Evolutionary conservation across 2,888 invertebrate species (phyloP), one percentile per base, ranked within the genome.

Genomic region (Norana najaformis): DNA sequence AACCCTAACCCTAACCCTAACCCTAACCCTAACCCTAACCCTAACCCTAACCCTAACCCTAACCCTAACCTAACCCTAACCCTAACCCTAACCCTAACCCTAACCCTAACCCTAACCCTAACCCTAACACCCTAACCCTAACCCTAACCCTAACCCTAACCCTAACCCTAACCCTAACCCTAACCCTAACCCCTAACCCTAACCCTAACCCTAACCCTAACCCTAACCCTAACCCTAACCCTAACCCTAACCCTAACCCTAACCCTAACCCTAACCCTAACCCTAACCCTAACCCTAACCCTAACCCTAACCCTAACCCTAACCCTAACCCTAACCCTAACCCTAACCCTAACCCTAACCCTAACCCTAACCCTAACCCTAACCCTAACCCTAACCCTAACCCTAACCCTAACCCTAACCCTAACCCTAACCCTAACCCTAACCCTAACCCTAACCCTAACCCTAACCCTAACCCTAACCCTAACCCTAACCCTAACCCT

Each of bases 71-170:
- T n/a, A n/a, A 90, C 90, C 90, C 90, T 90, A 90, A 90, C 90
- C 90, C 90, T 91, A 91, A 92, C 91, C 92, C 91, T 91, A 90
- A 92, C 91, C 91, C 92, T 92, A 92, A 92, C 91, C 92, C 91
- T 91, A 92, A 91, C 91, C 92, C 92, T 92, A 92, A 92, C 91
- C 91, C 92, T 92, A 91, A 91, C 92, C 90, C 90, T 91, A 91
- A 90, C 91, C 91, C 89, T 89, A 89, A 89, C 39, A 89, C 39
- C 89, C 41, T 41, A 47, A 38, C 89, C 89, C 89, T 38, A 89
- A 92, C 91, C 92, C 92, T 91, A 92, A 91, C 91, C 91, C 92
- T 91, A 91, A 91, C 90, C 91, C 92, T 91, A 92, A 92, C 90
- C 88, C 88, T 53, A 90, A 89, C 88, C 89, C 90, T 90, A 88